These are phyloP conservation scores for Ostrea denselamellosa DNA, from an alignment of 1,140 invertebrate genomes.

Conservation along the genomic window DNA sequence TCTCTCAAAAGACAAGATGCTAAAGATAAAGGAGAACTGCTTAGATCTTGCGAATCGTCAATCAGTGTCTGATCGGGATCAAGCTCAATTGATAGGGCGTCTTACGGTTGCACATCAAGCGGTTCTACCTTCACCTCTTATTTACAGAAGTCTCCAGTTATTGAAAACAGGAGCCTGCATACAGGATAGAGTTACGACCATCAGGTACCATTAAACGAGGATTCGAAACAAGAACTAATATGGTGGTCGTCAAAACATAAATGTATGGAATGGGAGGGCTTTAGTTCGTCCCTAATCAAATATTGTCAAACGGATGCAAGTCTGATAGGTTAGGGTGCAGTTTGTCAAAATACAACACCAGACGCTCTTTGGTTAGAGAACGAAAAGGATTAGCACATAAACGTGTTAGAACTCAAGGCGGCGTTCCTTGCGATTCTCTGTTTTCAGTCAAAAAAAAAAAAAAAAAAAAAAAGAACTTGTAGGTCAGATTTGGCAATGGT, in stretches of 20 bases:
- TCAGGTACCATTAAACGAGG: not conserved
- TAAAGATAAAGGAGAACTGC: conserved; percentile 18
- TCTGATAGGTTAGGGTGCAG: conserved; percentile 35
- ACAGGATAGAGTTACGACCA: conserved; percentile 36
- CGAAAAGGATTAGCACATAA: conserved; percentile 9
- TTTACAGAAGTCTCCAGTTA: conserved; percentile 41
- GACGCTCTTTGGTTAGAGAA: conserved; percentile 6
- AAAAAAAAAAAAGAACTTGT: conserved; percentile 27
- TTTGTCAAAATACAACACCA: conserved; percentile 9
- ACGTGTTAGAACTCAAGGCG: conserved; percentile 43
- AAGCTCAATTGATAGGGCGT: conserved; percentile 37
- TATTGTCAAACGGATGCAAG: conserved; percentile 45
- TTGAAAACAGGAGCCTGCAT: conserved; percentile 41
- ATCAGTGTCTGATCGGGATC: conserved; percentile 24
- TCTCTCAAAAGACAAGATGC: conserved; percentile 36
- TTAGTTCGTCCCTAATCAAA: conserved; percentile 21
- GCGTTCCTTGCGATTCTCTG: conserved; percentile 39
- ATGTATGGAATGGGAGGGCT: conserved; percentile 30
- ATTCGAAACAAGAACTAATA: not conserved
- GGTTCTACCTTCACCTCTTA: conserved; percentile 38
- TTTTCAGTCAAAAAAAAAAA: conserved; percentile 17
- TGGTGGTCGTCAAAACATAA: conserved; percentile 40
- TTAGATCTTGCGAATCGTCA: not conserved
- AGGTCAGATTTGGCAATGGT: conserved; percentile 19
- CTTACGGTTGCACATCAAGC: conserved; percentile 36